phyloP scores from a whole-genome alignment of 2,113 vertebrate genomes.

The Coregonus clupeaformis region DNA sequence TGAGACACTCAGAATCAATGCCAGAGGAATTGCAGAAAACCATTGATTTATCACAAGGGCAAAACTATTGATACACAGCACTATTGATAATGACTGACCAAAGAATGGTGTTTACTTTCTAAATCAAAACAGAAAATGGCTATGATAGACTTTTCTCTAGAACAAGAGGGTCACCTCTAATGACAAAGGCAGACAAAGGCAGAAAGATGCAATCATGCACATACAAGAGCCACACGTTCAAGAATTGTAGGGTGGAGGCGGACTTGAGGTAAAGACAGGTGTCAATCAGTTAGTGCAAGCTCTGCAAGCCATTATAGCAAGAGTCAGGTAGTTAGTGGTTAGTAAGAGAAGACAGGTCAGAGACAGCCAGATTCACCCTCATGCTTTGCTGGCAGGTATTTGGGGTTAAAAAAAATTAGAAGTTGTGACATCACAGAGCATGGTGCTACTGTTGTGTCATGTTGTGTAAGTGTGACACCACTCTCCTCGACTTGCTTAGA shows the following conservation, averaged over 20 bases:
- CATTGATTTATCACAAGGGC: conserved; percentile 35
- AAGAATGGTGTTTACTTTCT: conserved; percentile 24
- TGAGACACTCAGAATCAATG: conserved; percentile 5
- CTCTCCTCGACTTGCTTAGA: neutral
- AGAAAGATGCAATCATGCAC: conserved; percentile 65
- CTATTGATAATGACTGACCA: conserved; percentile 26
- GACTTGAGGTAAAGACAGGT: conserved; percentile 11
- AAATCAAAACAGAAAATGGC: conserved; percentile 26
- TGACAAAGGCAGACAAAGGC: conserved; percentile 22
- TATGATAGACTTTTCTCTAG: conserved; percentile 31
- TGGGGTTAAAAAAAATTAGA: neutral
- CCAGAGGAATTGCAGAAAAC: conserved; percentile 33
- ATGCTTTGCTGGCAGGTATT: conserved; percentile 19
- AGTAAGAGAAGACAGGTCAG: conserved; percentile 43
- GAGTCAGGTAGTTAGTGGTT: conserved; percentile 61
- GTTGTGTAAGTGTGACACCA: neutral
- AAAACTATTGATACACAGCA: conserved; percentile 20
- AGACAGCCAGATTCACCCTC: conserved; percentile 38
- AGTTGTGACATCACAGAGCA: neutral
- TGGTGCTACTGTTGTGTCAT: neutral
- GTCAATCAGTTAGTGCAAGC: conserved; percentile 26
- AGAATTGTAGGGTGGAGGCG: neutral
- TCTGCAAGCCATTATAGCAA: conserved; percentile 54
- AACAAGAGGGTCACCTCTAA: conserved; percentile 63
- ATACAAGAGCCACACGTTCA: conserved; percentile 16